Evolutionary conservation across 2,888 invertebrate species (phyloP).

Genomic region (Perdita meconis): DNA sequence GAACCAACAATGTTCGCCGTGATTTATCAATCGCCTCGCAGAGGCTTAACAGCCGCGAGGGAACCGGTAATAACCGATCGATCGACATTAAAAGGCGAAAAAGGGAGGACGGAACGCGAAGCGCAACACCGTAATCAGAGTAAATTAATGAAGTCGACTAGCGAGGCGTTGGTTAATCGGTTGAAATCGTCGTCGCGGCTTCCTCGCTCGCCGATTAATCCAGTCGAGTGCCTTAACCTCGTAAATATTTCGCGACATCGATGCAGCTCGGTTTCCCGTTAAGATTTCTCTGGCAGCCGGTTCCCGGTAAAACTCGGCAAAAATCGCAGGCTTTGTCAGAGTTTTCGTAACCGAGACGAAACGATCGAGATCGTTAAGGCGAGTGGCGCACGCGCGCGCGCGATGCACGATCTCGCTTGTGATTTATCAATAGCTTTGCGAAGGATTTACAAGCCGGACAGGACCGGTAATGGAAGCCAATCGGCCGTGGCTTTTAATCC

Average conservation of each 20-base stretch:
- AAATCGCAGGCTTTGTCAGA: conserved; percentile 43
- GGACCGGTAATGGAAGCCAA: conserved; percentile 72
- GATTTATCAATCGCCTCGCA: conserved; percentile 67
- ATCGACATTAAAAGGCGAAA: conserved; percentile 46
- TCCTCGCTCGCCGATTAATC: conserved; percentile 27
- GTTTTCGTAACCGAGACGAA: conserved; percentile 52
- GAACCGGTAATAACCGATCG: conserved; percentile 60
- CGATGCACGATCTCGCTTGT: conserved; percentile 53
- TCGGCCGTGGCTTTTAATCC: conserved; percentile 70
- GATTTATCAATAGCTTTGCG: conserved; percentile 72
- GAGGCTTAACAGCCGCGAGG: conserved; percentile 48
- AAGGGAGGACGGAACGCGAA: not conserved
- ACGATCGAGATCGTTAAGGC: conserved; percentile 58
- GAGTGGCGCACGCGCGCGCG: conserved; percentile 58
- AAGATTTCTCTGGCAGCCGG: conserved; percentile 19
- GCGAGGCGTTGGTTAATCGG: conserved; percentile 44
- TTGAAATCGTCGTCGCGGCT: conserved; percentile 28
- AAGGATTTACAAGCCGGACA: conserved; percentile 67
- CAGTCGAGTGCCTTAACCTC: conserved; percentile 30
- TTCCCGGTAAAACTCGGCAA: conserved; percentile 39
- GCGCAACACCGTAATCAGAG: conserved; percentile 7
- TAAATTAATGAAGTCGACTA: conserved; percentile 34
- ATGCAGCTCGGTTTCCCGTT: conserved; percentile 46
- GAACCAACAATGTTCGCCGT: conserved; percentile 61
- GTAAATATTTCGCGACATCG: conserved; percentile 23